Conservation (phyloP, 2,797 vertebrate genomes). For the Gambusia yucatana region DNA sequence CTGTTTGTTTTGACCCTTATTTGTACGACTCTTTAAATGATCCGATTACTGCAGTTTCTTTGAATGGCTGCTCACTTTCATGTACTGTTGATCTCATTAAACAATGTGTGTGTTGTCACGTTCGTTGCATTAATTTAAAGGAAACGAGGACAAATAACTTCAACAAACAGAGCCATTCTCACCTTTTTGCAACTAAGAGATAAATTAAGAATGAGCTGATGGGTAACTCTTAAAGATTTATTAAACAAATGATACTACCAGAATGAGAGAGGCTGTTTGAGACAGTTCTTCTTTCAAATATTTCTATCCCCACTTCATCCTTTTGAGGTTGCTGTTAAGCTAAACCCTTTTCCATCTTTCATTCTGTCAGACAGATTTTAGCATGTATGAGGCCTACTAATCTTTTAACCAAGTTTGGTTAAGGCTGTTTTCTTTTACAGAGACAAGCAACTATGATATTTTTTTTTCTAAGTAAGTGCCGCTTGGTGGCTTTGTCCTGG, state of each 20-base stretch:
- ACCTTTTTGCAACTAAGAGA: background rate
- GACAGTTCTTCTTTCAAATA: background rate
- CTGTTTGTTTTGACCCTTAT: constrained; percentile 28
- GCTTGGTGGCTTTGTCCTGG: background rate
- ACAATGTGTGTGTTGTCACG: background rate
- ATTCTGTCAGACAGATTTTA: background rate
- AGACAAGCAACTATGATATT: too few relatives aligned
- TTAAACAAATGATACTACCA: background rate
- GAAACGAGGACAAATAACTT: background rate
- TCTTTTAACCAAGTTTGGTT: background rate
- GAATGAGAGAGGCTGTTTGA: background rate
- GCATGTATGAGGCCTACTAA: background rate
- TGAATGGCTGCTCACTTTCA: background rate
- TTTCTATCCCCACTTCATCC: background rate
- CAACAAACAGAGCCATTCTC: background rate
- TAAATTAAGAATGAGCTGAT: background rate
- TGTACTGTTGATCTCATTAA: background rate
- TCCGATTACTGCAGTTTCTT: background rate
- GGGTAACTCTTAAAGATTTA: background rate
- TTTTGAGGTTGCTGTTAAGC: background rate
- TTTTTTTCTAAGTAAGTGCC: too few relatives aligned
- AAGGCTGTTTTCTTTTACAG: too few relatives aligned
- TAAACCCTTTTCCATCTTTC: background rate
- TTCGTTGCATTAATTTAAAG: background rate
- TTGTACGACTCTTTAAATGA: constrained; percentile 5